Conservation (phyloP, 1,140 invertebrate genomes). For the Spodoptera litura region DNA sequence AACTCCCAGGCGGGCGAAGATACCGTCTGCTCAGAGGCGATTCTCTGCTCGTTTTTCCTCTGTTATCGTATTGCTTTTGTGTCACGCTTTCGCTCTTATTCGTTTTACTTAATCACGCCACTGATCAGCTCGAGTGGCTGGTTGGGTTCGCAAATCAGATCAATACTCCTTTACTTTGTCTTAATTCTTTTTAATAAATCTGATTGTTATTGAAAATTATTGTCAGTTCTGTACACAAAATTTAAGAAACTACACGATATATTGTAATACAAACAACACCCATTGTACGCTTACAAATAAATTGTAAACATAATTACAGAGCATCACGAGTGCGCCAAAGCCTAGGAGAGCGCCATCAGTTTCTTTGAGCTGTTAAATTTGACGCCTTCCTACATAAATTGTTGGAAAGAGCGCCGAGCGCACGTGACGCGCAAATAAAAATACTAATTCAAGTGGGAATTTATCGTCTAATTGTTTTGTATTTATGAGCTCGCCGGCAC, state of each 20-base stretch:
- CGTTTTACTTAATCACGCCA: constrained; percentile 74
- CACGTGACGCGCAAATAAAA: constrained; percentile 77
- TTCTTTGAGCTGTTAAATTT: constrained; percentile 71
- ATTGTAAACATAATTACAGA: constrained; percentile 67
- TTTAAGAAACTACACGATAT: not conserved
- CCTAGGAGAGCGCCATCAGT: constrained; percentile 65
- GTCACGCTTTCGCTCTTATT: constrained; percentile 77
- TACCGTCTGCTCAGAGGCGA: constrained; percentile 76
- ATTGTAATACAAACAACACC: constrained; percentile 41
- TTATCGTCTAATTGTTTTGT: constrained; percentile 76
- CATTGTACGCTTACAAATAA: constrained; percentile 50
- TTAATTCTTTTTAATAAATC: constrained; percentile 24
- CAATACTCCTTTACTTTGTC: constrained; percentile 39
- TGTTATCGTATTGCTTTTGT: constrained; percentile 80
- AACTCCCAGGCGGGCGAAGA: constrained; percentile 76
- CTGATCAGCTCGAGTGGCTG: constrained; percentile 67
- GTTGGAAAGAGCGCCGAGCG: constrained; percentile 61
- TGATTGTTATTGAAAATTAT: constrained; percentile 3
- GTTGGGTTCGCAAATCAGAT: constrained; percentile 62
- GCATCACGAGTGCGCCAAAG: constrained; percentile 61
- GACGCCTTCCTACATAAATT: constrained; percentile 73
- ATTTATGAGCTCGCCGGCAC: constrained; percentile 68
- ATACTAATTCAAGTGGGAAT: constrained; percentile 73
- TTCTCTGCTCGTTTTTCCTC: constrained; percentile 77
- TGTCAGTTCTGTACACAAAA: not conserved